Conservation (phyloP, 1,140 invertebrate genomes). For the Planococcus citri region DNA sequence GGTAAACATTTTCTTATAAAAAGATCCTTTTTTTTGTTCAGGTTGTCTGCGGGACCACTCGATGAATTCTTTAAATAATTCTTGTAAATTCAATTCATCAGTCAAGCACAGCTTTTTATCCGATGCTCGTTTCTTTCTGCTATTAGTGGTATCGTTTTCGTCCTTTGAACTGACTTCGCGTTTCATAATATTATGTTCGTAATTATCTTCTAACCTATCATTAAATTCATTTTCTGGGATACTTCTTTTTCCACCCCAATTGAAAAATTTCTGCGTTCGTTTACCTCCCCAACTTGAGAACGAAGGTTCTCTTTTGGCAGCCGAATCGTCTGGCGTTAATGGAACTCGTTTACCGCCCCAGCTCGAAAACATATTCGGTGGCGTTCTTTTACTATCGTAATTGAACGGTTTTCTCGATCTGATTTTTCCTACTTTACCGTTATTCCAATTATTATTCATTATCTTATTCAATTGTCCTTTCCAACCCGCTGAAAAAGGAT, state of each 20-base stretch:
- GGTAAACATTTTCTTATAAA: neutral
- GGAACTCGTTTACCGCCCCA: slow-evolving; percentile 25
- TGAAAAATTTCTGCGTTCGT: slow-evolving; percentile 26
- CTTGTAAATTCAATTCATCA: neutral
- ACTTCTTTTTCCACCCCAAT: slow-evolving; percentile 28
- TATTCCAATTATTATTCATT: neutral
- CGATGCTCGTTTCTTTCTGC: neutral
- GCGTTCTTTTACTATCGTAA: slow-evolving; percentile 19
- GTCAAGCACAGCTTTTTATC: neutral
- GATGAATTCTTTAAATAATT: slow-evolving; percentile 1
- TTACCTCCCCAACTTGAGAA: slow-evolving; percentile 29
- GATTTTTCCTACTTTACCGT: neutral
- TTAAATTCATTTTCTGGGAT: neutral
- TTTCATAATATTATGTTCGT: slow-evolving; percentile 2
- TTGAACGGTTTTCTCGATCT: neutral
- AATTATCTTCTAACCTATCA: neutral
- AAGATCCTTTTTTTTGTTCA: slow-evolving; percentile 1
- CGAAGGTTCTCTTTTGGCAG: slow-evolving; percentile 28
- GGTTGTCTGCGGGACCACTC: slow-evolving; percentile 4
- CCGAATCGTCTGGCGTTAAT: slow-evolving; percentile 30
- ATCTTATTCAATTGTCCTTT: neutral
- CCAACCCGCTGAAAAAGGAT: neutral
- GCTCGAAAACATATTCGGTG: slow-evolving; percentile 22
- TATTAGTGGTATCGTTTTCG: neutral
- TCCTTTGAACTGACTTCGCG: neutral